Evolutionary conservation across 2,888 invertebrate genomes (phyloP).

Genomic region (Thymelicus acteon): DNA sequence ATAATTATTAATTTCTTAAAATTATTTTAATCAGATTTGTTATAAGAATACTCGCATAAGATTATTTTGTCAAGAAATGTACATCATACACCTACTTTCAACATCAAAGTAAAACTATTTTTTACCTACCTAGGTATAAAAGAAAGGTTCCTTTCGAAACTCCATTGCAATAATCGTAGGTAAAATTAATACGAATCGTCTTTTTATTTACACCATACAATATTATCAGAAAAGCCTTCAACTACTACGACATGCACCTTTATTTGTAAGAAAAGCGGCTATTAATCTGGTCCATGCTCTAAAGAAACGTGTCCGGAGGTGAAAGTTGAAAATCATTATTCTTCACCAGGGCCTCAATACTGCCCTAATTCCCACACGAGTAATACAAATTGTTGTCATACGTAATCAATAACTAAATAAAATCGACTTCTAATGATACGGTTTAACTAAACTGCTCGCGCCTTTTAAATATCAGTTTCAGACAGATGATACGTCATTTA

Average conservation of each 20-base stretch:
- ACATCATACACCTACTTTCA: no score
- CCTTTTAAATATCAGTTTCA: conserved; percentile 47
- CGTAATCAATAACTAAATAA: conserved; percentile 68
- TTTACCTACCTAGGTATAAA: no score
- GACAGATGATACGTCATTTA: conserved; percentile 72
- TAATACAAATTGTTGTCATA: conserved; percentile 68
- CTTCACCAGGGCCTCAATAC: conserved; percentile 45
- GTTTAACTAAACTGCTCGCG: conserved; percentile 69
- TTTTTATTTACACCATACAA: no score
- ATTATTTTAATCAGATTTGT: background rate
- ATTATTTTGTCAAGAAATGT: no score
- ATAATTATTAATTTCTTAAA: background rate
- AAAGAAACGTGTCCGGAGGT: conserved; percentile 38
- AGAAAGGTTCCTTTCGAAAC: no score
- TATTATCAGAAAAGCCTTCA: no score
- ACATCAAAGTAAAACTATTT: no score
- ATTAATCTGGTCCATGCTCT: conserved; percentile 20
- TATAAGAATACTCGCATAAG: background rate
- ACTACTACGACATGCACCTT: no score
- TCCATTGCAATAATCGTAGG: no score
- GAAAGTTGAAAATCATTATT: conserved; percentile 50
- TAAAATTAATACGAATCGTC: no score
- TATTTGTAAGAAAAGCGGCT: background rate
- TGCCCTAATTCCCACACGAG: conserved; percentile 60
- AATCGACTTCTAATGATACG: conserved; percentile 73